Evolutionary conservation across 2,888 invertebrate genomes (phyloP).

Genomic region (Iselma pallidipennis): DNA sequence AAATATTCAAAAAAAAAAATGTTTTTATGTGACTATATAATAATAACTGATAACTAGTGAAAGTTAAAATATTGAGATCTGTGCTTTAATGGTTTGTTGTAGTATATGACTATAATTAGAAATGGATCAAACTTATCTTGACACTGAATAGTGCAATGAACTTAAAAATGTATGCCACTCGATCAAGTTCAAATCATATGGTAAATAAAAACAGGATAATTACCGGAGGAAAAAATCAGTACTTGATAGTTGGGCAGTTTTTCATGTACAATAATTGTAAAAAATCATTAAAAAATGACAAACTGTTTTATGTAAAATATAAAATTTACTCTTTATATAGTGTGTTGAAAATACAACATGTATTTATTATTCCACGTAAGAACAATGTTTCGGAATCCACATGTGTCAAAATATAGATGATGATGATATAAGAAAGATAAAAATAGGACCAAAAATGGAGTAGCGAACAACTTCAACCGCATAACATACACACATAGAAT

Average conservation of each 20-base stretch:
- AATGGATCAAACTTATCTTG: not conserved
- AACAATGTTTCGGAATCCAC: conserved; percentile 43
- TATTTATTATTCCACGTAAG: conserved; percentile 45
- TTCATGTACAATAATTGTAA: no score
- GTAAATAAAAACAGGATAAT: not conserved
- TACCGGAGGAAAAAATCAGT: not conserved
- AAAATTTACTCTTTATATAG: not conserved
- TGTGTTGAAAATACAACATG: no score
- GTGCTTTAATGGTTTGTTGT: not conserved
- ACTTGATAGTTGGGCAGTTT: no score
- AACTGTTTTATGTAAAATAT: not conserved
- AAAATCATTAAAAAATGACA: not conserved
- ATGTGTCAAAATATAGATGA: conserved; percentile 46
- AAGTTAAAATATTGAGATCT: not conserved
- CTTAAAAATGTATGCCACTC: conserved; percentile 28
- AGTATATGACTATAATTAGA: not conserved
- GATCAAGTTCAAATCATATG: conserved; percentile 12
- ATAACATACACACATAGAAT: conserved; percentile 46
- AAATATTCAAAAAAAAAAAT: no score
- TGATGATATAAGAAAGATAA: conserved; percentile 46
- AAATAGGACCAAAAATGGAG: conserved; percentile 31
- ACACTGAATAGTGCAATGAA: conserved; percentile 23
- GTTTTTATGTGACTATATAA: not conserved
- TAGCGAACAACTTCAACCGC: conserved; percentile 39
- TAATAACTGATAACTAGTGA: not conserved